A percentile compares a stretch with the other conserved stretches of the same genome.
Conservation (phyloP, 1,140 invertebrate genomes). For the Metaphire vulgaris region DNA sequence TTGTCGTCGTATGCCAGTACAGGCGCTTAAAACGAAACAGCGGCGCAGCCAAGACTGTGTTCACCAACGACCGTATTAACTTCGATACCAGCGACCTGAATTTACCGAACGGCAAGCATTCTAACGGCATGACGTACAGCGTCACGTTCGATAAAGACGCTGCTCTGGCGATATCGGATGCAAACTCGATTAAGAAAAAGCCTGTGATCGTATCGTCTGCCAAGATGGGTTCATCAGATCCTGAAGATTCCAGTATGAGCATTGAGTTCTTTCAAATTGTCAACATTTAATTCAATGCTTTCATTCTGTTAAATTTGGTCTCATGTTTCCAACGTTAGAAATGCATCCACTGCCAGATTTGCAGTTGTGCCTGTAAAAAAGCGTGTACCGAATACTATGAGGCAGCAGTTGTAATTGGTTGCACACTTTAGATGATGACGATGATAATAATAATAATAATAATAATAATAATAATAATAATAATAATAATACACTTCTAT, state of each 20-base stretch:
- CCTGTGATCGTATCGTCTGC: background rate
- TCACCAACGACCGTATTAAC: background rate
- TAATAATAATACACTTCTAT: too few species aligned
- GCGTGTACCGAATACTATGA: too few species aligned
- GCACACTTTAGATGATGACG: too few species aligned
- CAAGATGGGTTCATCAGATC: background rate
- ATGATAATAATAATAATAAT: too few species aligned
- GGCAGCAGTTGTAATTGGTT: too few species aligned
- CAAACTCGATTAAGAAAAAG: background rate
- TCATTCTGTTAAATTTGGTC: too few species aligned
- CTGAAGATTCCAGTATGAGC: background rate
- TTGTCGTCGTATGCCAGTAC: conserved; percentile 65
- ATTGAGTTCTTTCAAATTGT: too few species aligned
- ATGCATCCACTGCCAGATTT: too few species aligned
- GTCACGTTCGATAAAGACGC: background rate
- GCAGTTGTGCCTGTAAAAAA: too few species aligned
- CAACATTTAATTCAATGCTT: too few species aligned
- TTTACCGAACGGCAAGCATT: background rate
- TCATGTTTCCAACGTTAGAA: too few species aligned
- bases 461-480: too few species aligned
- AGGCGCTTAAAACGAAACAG: conserved; percentile 68
- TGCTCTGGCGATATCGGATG: background rate
- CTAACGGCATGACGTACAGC: background rate
- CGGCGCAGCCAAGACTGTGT: conserved; percentile 36
- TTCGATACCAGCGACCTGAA: background rate